Conservation (phyloP, 2,888 invertebrate genomes). For the Pecten maximus region DNA sequence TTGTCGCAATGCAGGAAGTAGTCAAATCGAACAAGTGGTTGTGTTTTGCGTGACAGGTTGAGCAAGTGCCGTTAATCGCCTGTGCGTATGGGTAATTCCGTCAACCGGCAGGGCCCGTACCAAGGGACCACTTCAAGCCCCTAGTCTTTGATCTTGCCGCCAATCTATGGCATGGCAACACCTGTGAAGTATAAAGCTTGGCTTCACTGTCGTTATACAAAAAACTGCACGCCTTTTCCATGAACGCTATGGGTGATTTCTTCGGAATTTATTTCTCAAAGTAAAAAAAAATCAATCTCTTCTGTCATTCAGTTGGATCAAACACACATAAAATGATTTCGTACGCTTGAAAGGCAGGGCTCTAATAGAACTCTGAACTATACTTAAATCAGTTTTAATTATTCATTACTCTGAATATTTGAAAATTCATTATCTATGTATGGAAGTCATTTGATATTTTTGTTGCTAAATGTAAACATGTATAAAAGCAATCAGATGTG, state of each 20-base stretch:
- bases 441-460: not conserved
- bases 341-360: not conserved
- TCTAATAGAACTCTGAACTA: slow-evolving; percentile 13
- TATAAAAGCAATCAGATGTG: slow-evolving; percentile 9
- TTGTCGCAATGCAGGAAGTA: not conserved
- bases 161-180: not conserved
- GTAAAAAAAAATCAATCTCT: slow-evolving; percentile 16
- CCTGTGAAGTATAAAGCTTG: not conserved
- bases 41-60: slow-evolving; percentile 17
- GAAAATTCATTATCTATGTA: slow-evolving; percentile 25
- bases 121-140: slow-evolving; percentile 7
- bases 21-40: not conserved
- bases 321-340: slow-evolving; percentile 8
- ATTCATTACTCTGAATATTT: slow-evolving; percentile 17
- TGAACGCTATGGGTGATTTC: not conserved
- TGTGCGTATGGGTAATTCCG: not conserved
- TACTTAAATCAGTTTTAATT: slow-evolving; percentile 30
- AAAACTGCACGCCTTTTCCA: not conserved
- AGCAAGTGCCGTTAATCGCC: not conserved
- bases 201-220: not conserved
- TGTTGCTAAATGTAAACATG: not conserved
- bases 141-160: not conserved
- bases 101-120: not conserved
- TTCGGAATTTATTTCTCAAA: not conserved
- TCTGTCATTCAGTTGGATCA: slow-evolving; percentile 4